Evolutionary conservation across 2,888 invertebrate genomes (phyloP).

Genomic region (Pseudococcus viburni): DNA sequence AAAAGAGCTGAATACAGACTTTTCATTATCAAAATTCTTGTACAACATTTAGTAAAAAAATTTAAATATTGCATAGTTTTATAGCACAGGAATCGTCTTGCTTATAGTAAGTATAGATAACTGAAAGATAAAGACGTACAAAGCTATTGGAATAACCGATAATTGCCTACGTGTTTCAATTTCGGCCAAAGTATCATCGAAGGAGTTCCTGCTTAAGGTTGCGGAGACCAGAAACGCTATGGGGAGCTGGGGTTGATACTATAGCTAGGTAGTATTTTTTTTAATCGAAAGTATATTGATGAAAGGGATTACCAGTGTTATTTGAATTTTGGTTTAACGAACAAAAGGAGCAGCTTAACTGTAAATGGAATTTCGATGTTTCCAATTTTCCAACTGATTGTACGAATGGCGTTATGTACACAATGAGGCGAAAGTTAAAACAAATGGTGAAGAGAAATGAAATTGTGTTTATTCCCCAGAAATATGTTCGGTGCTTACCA

Average conservation of each 20-base stretch:
- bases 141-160: neutral
- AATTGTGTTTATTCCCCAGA: slow-evolving; percentile 46
- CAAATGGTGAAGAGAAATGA: slow-evolving; percentile 56
- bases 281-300: slow-evolving; percentile 50
- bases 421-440: slow-evolving; percentile 51
- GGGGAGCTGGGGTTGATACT: neutral
- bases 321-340: slow-evolving; percentile 55
- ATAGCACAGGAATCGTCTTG: no score
- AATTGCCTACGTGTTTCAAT: neutral
- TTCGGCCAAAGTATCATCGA: neutral
- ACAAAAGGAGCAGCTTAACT: slow-evolving; percentile 54
- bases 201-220: neutral
- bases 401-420: slow-evolving; percentile 53
- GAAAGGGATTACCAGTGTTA: slow-evolving; percentile 48
- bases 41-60: no score
- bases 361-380: slow-evolving; percentile 58
- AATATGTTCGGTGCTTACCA: slow-evolving; percentile 48
- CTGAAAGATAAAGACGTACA: no score
- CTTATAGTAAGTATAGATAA: no score
- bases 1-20: no score
- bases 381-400: slow-evolving; percentile 55
- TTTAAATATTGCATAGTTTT: no score
- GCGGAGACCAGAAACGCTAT: neutral
- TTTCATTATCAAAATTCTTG: no score
- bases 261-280: neutral